Evolutionary conservation across 2,888 invertebrate species (phyloP), one percentile per base, ranked within the genome.

Genomic region (Trissolcus japonicus): DNA sequence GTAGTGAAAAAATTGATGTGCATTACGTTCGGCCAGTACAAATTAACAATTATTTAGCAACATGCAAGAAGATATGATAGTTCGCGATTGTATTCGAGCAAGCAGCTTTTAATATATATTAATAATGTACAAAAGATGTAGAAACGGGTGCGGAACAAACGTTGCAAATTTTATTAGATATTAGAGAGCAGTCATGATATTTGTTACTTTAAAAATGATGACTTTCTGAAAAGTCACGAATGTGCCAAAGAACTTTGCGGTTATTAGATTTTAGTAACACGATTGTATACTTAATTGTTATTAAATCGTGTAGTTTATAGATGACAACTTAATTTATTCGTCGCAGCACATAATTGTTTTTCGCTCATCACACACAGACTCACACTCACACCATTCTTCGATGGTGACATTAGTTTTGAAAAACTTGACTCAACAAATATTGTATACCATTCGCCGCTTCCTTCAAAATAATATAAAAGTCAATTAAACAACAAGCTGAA

Each of bases 161-260:
- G 9, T 35, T 61, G 60, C 61, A 73, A 66, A 51, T 67, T 62
- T 50, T 11, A 29, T 61, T 73, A 66, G 73, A 55, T 11, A 29
- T 61, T 73, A 66, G 73, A 55, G 66, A 66, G 73, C 51, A 62
- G 55, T 60, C 50, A 74, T 61, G 57, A n/a, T n/a, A n/a, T 74
- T 62, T 74, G 51, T 67, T 74, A 67, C 55, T 71, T 66, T 65
- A 1, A 46, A 46, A 51, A 46, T 65, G 55, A 76, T 43, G 76
- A 76, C 76, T 76, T 66, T 71, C 6, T 25, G 46, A 76, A 51
- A 71, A 77, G 77, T 77, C 77, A 68, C 67, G 67, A 77, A 77
- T 77, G 77, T 77, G 77, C 77, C 77, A 74, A 74, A 74, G 40
- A 74, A 66, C 29, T 57, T 57, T 14, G 59, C 35, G 63, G 53